Evolutionary conservation across 2,113 vertebrate genomes (phyloP).

Genomic region (Galemys pyrenaicus): DNA sequence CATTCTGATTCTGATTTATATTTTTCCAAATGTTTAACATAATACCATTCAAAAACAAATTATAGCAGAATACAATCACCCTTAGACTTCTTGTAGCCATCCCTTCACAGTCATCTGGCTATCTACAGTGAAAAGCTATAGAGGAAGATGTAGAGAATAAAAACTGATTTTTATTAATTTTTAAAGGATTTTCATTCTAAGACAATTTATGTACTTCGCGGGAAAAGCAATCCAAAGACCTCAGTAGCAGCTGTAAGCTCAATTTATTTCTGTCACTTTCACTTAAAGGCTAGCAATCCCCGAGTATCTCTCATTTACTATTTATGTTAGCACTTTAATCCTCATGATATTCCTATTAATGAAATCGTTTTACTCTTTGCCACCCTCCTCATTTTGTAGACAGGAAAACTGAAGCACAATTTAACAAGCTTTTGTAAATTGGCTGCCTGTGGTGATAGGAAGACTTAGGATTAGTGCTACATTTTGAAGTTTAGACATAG

Average conservation of each 20-base stretch:
- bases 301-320: background rate
- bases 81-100: background rate
- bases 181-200: background rate
- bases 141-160: background rate
- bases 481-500: no score
- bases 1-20: background rate
- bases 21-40: background rate
- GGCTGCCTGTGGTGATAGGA: background rate
- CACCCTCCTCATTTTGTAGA: no score
- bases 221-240: background rate
- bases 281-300: background rate
- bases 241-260: background rate
- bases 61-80: background rate
- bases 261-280: background rate
- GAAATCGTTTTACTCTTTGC: background rate
- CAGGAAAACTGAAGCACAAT: background rate
- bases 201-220: background rate
- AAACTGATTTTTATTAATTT: slow-evolving; percentile 10
- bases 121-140: background rate
- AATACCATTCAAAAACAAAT: background rate
- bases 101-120: background rate
- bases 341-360: background rate
- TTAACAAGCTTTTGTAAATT: background rate
- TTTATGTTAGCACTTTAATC: background rate
- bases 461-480: background rate